A percentile compares a stretch with the other conserved stretches of the same genome.
These are phyloP conservation scores for Nylanderia fulva DNA, from an alignment of 1,140 invertebrate genomes.

Conservation along the genomic window DNA sequence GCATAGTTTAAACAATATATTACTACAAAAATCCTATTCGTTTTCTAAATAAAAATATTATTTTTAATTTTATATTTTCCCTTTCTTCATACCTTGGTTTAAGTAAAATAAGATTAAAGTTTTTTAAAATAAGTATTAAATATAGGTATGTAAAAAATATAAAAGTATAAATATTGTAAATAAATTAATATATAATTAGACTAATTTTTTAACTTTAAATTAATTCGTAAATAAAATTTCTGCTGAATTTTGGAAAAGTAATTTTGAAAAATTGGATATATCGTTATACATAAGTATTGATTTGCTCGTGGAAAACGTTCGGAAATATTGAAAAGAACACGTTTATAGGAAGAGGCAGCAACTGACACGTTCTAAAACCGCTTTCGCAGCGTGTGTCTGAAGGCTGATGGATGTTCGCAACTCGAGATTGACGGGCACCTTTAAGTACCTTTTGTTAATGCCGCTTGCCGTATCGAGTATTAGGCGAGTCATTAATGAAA, in stretches of 20 bases:
- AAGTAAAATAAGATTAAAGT: too few relatives aligned
- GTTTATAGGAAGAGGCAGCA: neutral
- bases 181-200: constrained; percentile 36
- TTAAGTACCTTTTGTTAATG: constrained; percentile 60
- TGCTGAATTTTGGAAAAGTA: too few relatives aligned
- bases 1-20: neutral
- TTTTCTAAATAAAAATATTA: constrained; percentile 5
- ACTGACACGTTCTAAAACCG: constrained; percentile 34
- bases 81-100: neutral
- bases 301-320: constrained; percentile 23
- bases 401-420: constrained; percentile 55
- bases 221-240: neutral
- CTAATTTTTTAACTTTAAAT: constrained; percentile 19
- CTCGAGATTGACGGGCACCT: constrained; percentile 49
- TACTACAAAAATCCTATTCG: neutral
- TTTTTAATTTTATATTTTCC: neutral
- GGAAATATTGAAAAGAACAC: neutral
- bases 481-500: constrained; percentile 45
- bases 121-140: too few relatives aligned
- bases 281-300: constrained; percentile 25
- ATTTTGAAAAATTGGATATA: constrained; percentile 27
- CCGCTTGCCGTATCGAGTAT: constrained; percentile 29
- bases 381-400: constrained; percentile 36
- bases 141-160: neutral
- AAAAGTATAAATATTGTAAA: neutral